Evolutionary conservation across 2,113 vertebrate genomes (phyloP), one percentile per base, ranked within the genome.

Genomic region (Notarius quadriscutis): DNA sequence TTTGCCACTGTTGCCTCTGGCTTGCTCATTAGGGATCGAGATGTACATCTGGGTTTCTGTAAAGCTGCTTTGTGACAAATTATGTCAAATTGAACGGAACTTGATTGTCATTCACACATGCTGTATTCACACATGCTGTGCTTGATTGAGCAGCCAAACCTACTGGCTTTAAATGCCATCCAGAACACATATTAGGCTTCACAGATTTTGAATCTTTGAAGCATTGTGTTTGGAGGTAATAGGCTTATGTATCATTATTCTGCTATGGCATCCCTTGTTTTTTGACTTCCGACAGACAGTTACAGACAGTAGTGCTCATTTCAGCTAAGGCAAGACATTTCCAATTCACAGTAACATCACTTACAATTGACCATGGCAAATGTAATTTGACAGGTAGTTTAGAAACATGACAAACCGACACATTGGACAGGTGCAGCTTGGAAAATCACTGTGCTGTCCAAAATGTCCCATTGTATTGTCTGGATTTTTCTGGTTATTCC

Each of bases 271-370:
- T 34, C 77, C n/a, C 9, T 60, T 58, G 17, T 55, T 81, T 34
- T 81, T 9, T 34, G 55, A 18, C 4, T 60, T 27, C 27, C 34
- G 78, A 80, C 55, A 34, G 78, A 58, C 75, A 78, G 75, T 78
- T 55, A 27, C 41, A 78, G 51, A 78, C n/a, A 34, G 55, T 34
- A 22, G 8, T 34, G 27, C 78, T 58, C 78, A 4, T 81, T 58
- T 81, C 14, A 60, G 27, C 27, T 27, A 58, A 60, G 78, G 78
- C 17, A 34, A 58, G 78, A 34, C 27, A 58, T 81, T 81, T 60
- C 27, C 78, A 60, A 27, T 81, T 81, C 55, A 81, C 55, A 58
- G 60, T 81, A 81, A 58, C 55, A 81, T 81, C 75, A 55, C n/a
- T 55, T 55, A 30, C 1, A 55, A 25, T 79, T 79, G 75, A 27